Evolutionary conservation across 2,888 invertebrate species (phyloP).

Genomic region (Leptopilina myrica): DNA sequence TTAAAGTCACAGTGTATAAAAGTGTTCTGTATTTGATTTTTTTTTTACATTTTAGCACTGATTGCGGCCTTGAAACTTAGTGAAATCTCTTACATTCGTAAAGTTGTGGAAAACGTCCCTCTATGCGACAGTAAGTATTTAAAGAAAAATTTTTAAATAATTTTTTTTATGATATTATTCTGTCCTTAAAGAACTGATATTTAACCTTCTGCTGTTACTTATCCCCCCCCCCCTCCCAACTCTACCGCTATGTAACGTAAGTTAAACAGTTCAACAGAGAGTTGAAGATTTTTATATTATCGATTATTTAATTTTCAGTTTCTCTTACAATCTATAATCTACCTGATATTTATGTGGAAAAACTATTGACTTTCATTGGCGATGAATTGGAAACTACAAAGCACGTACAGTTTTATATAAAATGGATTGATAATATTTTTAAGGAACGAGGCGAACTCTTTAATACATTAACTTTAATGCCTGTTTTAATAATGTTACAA

Average conservation of each 20-base stretch:
- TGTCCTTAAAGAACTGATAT: too few relatives aligned
- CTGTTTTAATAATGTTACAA: conserved; percentile 85
- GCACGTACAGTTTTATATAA: conserved; percentile 93
- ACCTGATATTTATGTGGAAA: conserved; percentile 86
- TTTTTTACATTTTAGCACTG: conserved; percentile 80
- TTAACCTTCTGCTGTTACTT: too few relatives aligned
- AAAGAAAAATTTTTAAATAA: conserved; percentile 15
- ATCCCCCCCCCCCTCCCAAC: too few relatives aligned
- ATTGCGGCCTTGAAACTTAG: conserved; percentile 92
- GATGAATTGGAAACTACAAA: conserved; percentile 85
- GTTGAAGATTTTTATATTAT: too few relatives aligned
- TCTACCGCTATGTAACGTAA: too few relatives aligned
- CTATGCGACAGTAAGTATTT: conserved; percentile 83
- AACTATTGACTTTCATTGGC: conserved; percentile 85
- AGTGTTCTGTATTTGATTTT: too few relatives aligned
- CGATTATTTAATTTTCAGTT: conserved; percentile 79
- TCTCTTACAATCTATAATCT: conserved; percentile 84
- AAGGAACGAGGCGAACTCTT: conserved; percentile 81
- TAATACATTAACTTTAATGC: conserved; percentile 80
- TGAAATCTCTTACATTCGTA: conserved; percentile 85
- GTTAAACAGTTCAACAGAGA: too few relatives aligned
- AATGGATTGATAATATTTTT: conserved; percentile 86
- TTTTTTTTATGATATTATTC: too few relatives aligned
- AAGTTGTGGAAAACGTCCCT: conserved; percentile 91
- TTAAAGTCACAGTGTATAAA: too few relatives aligned